phyloP scores from a whole-genome alignment of 2,113 vertebrate species.

The Campylorhamphus procurvoides region DNA sequence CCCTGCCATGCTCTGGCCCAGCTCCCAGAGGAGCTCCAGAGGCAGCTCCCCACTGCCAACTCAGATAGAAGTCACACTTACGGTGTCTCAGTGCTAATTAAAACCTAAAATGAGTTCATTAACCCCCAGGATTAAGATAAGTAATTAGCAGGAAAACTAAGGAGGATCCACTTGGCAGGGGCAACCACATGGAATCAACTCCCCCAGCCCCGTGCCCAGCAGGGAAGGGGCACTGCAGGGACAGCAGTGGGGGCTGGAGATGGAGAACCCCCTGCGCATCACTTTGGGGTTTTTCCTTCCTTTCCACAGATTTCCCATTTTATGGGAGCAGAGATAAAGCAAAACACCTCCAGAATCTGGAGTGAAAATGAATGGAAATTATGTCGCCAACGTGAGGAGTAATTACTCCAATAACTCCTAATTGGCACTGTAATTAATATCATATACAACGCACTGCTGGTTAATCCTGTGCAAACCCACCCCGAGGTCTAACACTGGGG shows the following conservation, averaged over 20 bases:
- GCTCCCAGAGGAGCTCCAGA: neutral
- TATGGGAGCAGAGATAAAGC: neutral
- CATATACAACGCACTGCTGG: neutral
- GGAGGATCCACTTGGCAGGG: neutral
- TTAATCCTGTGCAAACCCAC: neutral
- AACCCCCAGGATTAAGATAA: neutral
- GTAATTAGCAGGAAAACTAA: neutral
- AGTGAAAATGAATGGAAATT: neutral
- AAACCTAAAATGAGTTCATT: neutral
- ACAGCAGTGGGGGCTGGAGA: neutral
- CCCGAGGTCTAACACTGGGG: accelerated
- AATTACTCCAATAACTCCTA: neutral
- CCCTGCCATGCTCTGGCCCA: neutral
- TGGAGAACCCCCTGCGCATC: neutral
- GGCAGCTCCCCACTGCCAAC: neutral
- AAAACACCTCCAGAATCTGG: neutral
- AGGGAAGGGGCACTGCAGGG: neutral
- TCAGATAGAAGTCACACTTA: neutral
- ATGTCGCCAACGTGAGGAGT: neutral
- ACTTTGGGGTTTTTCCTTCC: neutral
- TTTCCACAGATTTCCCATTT: neutral
- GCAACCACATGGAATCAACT: neutral
- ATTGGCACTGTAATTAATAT: neutral
- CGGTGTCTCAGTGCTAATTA: neutral
- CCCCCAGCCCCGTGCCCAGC: neutral